Conservation (phyloP, 2,113 vertebrate species). For the Fregata magnificens region DNA sequence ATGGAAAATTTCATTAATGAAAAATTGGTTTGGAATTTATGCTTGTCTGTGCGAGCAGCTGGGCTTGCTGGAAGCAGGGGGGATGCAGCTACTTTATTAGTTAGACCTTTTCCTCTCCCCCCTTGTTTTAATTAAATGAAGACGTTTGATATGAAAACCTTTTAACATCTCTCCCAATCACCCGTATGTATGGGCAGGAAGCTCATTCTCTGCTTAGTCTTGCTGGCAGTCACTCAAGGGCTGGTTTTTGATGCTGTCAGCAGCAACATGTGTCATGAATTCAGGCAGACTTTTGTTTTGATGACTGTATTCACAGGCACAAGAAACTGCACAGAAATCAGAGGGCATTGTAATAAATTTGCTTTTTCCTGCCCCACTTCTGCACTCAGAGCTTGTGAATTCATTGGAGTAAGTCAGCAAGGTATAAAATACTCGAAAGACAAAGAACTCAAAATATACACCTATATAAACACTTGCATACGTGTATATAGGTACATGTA, state of each 20-base stretch:
- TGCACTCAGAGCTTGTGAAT: neutral
- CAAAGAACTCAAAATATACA: neutral
- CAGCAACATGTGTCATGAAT: neutral
- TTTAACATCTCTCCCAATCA: neutral
- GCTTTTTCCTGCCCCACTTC: neutral
- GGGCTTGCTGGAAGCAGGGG: neutral
- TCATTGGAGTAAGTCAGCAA: neutral
- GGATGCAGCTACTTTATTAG: neutral
- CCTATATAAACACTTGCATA: neutral
- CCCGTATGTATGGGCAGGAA: fast-evolving
- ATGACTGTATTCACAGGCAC: neutral
- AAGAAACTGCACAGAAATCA: neutral
- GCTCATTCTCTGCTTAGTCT: neutral
- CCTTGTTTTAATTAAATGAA: constrained; percentile 23
- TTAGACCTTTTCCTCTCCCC: neutral
- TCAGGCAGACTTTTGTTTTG: neutral
- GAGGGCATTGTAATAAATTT: neutral
- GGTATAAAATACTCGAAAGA: neutral
- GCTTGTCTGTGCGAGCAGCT: neutral
- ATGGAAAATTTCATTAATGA: neutral
- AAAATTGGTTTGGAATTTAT: neutral
- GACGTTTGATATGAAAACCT: neutral
- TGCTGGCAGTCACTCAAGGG: neutral
- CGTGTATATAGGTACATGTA: neutral
- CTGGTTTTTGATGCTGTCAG: neutral